A percentile compares a stretch with the other conserved stretches of the same genome.
These are phyloP conservation scores for Pogonus chalceus DNA, from an alignment of 1,140 invertebrate genomes.

Conservation along the genomic window DNA sequence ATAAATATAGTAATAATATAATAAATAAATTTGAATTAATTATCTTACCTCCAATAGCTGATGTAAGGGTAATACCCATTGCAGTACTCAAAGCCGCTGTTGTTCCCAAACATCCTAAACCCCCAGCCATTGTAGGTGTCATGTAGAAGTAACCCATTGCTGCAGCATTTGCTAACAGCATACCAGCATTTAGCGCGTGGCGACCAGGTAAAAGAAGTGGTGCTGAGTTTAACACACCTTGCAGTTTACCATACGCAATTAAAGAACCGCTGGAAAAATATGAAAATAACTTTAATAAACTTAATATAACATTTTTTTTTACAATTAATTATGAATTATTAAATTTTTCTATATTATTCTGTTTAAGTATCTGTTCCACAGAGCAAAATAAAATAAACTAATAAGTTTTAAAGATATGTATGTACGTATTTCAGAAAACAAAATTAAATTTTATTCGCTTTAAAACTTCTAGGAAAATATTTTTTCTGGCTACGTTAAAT, in stretches of 20 bases:
- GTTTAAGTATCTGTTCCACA: neutral
- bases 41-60: slow-evolving; percentile 71
- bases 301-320: neutral
- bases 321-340: neutral
- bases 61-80: slow-evolving; percentile 80
- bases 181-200: slow-evolving; percentile 60
- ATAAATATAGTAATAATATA: neutral
- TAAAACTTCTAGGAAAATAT: too few species aligned
- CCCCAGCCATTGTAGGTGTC: slow-evolving; percentile 51
- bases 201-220: slow-evolving; percentile 74
- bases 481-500: too few species aligned
- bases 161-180: slow-evolving; percentile 58
- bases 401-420: too few species aligned
- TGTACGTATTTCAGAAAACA: too few species aligned
- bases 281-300: neutral
- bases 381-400: too few species aligned
- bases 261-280: slow-evolving; percentile 60
- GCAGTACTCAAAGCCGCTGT: slow-evolving; percentile 61
- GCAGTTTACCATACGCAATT: slow-evolving; percentile 85
- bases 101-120: slow-evolving; percentile 56
- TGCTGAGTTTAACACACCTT: slow-evolving; percentile 69
- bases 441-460: too few species aligned
- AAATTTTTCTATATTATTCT: neutral
- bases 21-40: too few species aligned
- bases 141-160: slow-evolving; percentile 61